Conservation (phyloP, 1,140 invertebrate genomes). For the Eumaeus atala region DNA sequence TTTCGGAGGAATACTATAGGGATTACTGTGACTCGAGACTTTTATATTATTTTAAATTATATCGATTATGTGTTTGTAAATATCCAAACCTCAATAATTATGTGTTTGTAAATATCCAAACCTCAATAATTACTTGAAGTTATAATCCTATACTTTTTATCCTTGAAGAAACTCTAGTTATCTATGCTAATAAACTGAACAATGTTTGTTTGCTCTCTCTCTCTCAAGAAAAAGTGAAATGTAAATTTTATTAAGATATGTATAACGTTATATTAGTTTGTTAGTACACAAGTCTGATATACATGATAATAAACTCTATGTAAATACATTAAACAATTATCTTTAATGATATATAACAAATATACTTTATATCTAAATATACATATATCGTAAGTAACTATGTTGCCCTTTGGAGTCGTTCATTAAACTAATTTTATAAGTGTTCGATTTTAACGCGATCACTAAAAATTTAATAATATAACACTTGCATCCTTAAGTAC, state of each 20-base stretch:
- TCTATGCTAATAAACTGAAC: too few relatives aligned
- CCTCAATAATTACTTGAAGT: too few relatives aligned
- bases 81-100: too few relatives aligned
- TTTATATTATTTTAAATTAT: too few relatives aligned
- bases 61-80: too few relatives aligned
- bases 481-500: not conserved
- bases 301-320: slow-evolving; percentile 16
- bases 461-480: not conserved
- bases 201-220: too few relatives aligned
- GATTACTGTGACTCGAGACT: too few relatives aligned
- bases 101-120: too few relatives aligned
- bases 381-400: slow-evolving; percentile 37
- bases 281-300: slow-evolving; percentile 13
- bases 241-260: not conserved
- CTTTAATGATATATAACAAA: slow-evolving; percentile 17
- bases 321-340: slow-evolving; percentile 19
- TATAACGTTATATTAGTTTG: slow-evolving; percentile 12
- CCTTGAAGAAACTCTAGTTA: too few relatives aligned
- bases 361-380: slow-evolving; percentile 43
- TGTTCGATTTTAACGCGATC: not conserved
- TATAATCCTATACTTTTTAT: too few relatives aligned
- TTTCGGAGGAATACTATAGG: too few relatives aligned
- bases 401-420: slow-evolving; percentile 7
- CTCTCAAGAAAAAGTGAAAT: too few relatives aligned
- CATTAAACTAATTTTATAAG: not conserved